Evolutionary conservation across 2,888 invertebrate species (phyloP).

Genomic region (Lasioglossum malachurum): DNA sequence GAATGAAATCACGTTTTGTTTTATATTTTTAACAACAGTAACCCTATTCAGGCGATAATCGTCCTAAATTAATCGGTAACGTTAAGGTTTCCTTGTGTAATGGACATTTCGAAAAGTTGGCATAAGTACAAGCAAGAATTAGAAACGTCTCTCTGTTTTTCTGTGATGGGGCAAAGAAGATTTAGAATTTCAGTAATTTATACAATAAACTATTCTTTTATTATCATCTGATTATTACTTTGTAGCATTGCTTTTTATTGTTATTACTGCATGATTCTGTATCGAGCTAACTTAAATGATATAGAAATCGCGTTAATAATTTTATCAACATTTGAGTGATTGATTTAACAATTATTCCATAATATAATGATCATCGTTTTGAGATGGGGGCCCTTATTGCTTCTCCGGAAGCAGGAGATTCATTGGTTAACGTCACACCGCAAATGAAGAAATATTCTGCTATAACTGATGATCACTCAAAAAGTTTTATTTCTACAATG

Average conservation of each 20-base stretch:
- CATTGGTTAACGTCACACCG: conserved; percentile 44
- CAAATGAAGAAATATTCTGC: conserved; percentile 41
- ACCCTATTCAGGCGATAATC: conserved; percentile 45
- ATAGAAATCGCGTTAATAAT: neutral
- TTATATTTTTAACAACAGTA: conserved; percentile 24
- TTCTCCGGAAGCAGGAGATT: conserved; percentile 63
- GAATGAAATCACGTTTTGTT: conserved; percentile 31
- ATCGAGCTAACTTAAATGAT: neutral
- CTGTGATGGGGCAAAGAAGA: conserved; percentile 65
- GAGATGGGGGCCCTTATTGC: conserved; percentile 66
- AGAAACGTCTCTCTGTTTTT: conserved; percentile 60
- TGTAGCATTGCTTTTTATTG: neutral
- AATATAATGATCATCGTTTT: conserved; percentile 47
- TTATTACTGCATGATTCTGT: neutral
- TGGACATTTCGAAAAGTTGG: conserved; percentile 55
- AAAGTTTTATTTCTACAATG: conserved; percentile 31
- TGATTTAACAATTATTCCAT: conserved; percentile 39
- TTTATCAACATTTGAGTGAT: neutral
- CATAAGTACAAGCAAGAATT: conserved; percentile 48
- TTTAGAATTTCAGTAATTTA: conserved; percentile 67
- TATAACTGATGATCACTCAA: conserved; percentile 31
- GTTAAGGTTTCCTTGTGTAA: conserved; percentile 56
- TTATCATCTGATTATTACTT: neutral
- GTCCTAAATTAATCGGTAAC: conserved; percentile 59
- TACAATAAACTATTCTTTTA: conserved; percentile 6